A percentile compares a stretch with the other conserved stretches of the same genome.
These are phyloP conservation scores for Coptodon bakossiorum DNA, from an alignment of 2,113 vertebrate species.

Conservation along the genomic window DNA sequence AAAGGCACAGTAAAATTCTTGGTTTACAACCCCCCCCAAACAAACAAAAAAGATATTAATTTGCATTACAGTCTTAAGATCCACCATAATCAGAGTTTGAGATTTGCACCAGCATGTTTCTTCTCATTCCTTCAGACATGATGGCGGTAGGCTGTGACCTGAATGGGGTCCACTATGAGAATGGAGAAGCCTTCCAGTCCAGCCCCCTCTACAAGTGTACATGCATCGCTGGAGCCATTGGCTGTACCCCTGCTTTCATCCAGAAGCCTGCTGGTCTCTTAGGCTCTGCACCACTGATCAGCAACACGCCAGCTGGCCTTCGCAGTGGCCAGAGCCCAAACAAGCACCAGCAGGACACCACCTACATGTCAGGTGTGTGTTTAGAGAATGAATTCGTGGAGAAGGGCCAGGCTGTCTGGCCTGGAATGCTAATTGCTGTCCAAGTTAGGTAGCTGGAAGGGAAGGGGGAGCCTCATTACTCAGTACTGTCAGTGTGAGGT, in stretches of 20 bases:
- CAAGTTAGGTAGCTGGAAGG: not conserved
- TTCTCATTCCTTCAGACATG: slow-evolving; percentile 73
- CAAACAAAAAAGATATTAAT: not conserved
- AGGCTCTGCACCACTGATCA: slow-evolving; percentile 49
- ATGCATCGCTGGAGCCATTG: slow-evolving; percentile 87
- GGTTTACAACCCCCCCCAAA: rapidly evolving
- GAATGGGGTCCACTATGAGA: slow-evolving; percentile 82
- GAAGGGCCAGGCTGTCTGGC: not conserved
- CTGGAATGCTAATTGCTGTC: slow-evolving; percentile 19
- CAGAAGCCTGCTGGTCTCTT: slow-evolving; percentile 68
- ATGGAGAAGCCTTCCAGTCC: slow-evolving; percentile 87
- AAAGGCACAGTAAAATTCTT: not conserved
- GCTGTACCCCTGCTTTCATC: slow-evolving; percentile 83
- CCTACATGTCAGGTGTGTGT: slow-evolving; percentile 86
- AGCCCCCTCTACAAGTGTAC: slow-evolving; percentile 85
- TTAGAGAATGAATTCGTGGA: not conserved
- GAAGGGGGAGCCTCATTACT: not conserved
- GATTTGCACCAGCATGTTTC: not conserved
- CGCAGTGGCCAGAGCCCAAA: slow-evolving; percentile 45
- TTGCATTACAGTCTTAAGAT: not conserved
- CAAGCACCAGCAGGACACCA: slow-evolving; percentile 72
- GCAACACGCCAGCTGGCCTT: slow-evolving; percentile 57
- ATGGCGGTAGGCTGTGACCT: slow-evolving; percentile 91
- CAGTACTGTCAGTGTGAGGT: not conserved
- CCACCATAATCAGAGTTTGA: not conserved